Evolutionary conservation across 2,888 invertebrate genomes (phyloP).

Genomic region (Capitulum mitella): DNA sequence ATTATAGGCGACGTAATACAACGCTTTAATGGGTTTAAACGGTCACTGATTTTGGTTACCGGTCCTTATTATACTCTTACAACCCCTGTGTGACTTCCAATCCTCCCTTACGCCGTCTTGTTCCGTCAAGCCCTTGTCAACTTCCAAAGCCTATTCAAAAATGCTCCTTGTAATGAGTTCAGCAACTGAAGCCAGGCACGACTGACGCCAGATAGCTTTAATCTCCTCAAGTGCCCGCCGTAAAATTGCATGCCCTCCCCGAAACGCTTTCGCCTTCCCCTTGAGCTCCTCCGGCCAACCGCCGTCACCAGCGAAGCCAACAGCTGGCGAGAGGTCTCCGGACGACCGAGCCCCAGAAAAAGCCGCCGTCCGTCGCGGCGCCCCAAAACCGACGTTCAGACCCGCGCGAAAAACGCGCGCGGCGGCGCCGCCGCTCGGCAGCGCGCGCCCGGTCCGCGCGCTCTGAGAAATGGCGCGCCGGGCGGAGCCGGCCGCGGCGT

Average conservation of each 20-base stretch:
- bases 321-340: background rate
- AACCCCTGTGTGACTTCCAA: too few species aligned
- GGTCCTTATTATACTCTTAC: too few species aligned
- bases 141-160: too few species aligned
- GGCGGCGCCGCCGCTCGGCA: background rate
- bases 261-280: background rate
- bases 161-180: too few species aligned
- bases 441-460: background rate
- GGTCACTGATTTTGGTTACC: too few species aligned
- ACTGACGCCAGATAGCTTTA: too few species aligned
- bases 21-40: too few species aligned
- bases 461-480: background rate
- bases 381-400: background rate
- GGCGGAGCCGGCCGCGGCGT: background rate
- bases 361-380: background rate
- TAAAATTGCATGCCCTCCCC: background rate
- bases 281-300: background rate
- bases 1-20: too few species aligned
- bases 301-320: background rate
- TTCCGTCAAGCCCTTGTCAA: too few species aligned
- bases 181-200: too few species aligned
- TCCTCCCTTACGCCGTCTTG: too few species aligned
- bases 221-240: too few species aligned
- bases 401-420: background rate
- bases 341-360: background rate